Base-by-base conservation (phyloP, 2,888 invertebrate species). In the Drosophila bunnanda region DNA sequence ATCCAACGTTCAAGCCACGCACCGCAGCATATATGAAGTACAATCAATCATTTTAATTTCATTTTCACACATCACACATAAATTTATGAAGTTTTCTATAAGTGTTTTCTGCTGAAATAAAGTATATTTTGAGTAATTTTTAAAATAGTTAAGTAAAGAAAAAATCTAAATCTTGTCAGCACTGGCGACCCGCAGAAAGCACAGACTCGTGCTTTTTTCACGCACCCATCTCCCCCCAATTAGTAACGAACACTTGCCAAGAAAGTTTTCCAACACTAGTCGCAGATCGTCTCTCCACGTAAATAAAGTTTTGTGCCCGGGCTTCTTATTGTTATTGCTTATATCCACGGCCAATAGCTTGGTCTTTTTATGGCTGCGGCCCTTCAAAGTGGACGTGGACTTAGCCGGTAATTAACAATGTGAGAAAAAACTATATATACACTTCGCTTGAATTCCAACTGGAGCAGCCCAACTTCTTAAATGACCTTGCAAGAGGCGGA, bases 401-500 rank as follows among this genome's bases (percentile, higher is more conserved):
- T 44, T 20, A 28, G 59, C 50, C 43, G 71, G 70, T 70, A 70
- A 32, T 53, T 6, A 10, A 17, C 32, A 38, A 9, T 12, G 32
- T 22, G 15, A 15, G 9, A 15, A 6, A 36, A 15, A 32, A 17
- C 22, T n/a, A 32, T 13, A 20, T n/a, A 32, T 13, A 20, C 0
- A 17, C 2, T 39, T 36, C 8, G n/a, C n/a, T n/a, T 20, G 2
- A 38, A 32, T 30, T 57, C 41, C 30, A 55, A 41, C 36, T 56
- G 48, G 36, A 50, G 15, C 32, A 22, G 8, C 8, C 36, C n/a
- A 60, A 68, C 43, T 50, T 59, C 48, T 54, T 34, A 8, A 28
- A 71, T 75, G 88, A 88, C 85, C 85, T 86, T 86, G 85, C 78
- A 79, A 86, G 81, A 83, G 44, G 67, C 67, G 65, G 65, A 48